Evolutionary conservation across 2,888 invertebrate genomes (phyloP).

Genomic region (Mythimna pallens): DNA sequence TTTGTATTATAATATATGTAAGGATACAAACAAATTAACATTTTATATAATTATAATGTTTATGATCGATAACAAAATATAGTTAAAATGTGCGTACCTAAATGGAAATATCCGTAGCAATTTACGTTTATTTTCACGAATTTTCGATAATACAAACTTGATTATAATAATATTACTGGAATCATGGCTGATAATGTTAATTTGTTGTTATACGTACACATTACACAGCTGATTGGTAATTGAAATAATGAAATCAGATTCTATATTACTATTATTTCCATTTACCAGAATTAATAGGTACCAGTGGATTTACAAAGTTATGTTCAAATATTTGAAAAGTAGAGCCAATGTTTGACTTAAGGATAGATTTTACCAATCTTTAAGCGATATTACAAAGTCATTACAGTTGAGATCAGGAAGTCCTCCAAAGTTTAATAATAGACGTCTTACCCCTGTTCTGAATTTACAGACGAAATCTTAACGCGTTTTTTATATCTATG

Average conservation of each 20-base stretch:
- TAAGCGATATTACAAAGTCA: conserved; percentile 49
- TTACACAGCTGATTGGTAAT: conserved; percentile 21
- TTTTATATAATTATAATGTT: conserved; percentile 1
- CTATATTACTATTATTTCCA: conserved; percentile 22
- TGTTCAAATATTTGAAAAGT: conserved; percentile 51
- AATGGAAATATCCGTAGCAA: conserved; percentile 3
- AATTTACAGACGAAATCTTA: conserved; percentile 27
- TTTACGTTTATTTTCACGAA: conserved; percentile 14
- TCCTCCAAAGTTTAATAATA: conserved; percentile 43
- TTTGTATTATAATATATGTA: too few relatives aligned
- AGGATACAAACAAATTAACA: background rate
- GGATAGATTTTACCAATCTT: conserved; percentile 49
- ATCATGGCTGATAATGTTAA: conserved; percentile 30
- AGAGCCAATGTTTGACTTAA: conserved; percentile 44
- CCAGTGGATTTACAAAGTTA: conserved; percentile 20
- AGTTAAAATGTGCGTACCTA: background rate
- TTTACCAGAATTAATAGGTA: conserved; percentile 37
- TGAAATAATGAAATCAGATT: conserved; percentile 14
- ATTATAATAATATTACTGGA: conserved; percentile 14
- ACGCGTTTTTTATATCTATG: conserved; percentile 48
- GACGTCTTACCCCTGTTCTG: conserved; percentile 37
- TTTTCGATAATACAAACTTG: conserved; percentile 6
- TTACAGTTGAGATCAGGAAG: conserved; percentile 43
- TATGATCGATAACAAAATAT: conserved; percentile 1
- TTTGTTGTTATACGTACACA: conserved; percentile 13